Evolutionary conservation across 1,140 invertebrate genomes (phyloP), one percentile per base, ranked within the genome.

Genomic region (Chymomyza costata): DNA sequence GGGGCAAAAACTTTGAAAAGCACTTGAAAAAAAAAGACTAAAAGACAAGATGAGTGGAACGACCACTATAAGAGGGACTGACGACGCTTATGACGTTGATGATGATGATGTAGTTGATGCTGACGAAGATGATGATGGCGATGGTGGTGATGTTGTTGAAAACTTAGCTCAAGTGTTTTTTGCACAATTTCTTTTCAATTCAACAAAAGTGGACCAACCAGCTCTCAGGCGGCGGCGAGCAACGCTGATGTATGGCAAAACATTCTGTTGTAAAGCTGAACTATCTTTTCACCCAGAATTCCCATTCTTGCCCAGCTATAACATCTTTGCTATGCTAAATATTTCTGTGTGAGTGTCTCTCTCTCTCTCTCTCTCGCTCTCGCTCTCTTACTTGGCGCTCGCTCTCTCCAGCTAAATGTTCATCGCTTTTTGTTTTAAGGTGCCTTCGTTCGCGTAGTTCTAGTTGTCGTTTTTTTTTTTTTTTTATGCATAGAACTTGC

Each of bases 101-200:
- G 25, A 47, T 57, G 32, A 32, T 28, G 13, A 21, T 13, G 11
- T 19, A 34, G 15, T n/a, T n/a, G n/a, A n/a, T n/a, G n/a, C n/a
- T n/a, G n/a, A n/a, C n/a, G n/a, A n/a, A n/a, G n/a, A n/a, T 41
- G 6, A 28, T 28, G 11, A 30, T n/a, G n/a, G n/a, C n/a, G n/a
- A n/a, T n/a, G n/a, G n/a, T n/a, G n/a, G n/a, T n/a, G 43, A 52
- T 34, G 37, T 37, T 34, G 35, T n/a, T 38, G 21, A 60, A 39
- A 47, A 32, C 44, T 55, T 28, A 57, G 70, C 61, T 70, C 70
- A 76, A 76, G 70, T 76, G 70, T 78, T 78, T 76, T 76, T 71
- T 76, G 73, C 71, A 76, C 71, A 76, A 78, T 78, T 76, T 76
- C 71, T 71, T 76, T 76, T 76, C 71, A 76, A 76, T 78, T 78